Conservation (phyloP, 2,888 invertebrate species). For the Cryptus viduatorius region DNA sequence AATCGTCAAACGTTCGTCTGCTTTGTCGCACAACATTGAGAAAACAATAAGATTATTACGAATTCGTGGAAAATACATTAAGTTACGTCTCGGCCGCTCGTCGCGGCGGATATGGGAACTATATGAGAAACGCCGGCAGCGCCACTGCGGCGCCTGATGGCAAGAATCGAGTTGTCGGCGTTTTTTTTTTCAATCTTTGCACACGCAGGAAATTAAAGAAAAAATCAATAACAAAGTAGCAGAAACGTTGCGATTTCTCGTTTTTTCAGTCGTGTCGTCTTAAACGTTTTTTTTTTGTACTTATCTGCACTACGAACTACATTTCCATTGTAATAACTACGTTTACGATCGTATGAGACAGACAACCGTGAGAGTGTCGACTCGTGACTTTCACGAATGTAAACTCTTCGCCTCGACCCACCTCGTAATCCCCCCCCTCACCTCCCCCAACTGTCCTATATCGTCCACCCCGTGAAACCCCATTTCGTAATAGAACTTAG, state of each 20-base stretch:
- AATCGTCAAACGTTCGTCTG: background rate
- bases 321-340: conserved; percentile 54
- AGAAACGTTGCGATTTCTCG: conserved; percentile 20
- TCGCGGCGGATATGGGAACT: background rate
- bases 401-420: conserved; percentile 51
- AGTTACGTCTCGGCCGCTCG: background rate
- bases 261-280: conserved; percentile 30
- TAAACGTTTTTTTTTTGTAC: conserved; percentile 34
- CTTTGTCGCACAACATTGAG: background rate
- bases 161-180: background rate
- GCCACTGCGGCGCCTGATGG: background rate
- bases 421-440: conserved; percentile 11
- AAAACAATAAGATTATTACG: background rate
- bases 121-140: background rate
- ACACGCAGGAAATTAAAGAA: background rate
- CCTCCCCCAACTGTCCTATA: conserved; percentile 32
- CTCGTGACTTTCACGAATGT: conserved; percentile 54
- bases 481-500: conserved; percentile 61
- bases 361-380: conserved; percentile 25
- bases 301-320: conserved; percentile 19
- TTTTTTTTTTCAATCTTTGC: background rate
- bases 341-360: conserved; percentile 51
- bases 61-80: background rate
- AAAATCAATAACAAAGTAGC: background rate
- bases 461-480: conserved; percentile 36